A percentile compares a stretch with the other conserved stretches of the same genome.
Conservation (phyloP, 2,888 invertebrate genomes). For the Phania funesta region DNA sequence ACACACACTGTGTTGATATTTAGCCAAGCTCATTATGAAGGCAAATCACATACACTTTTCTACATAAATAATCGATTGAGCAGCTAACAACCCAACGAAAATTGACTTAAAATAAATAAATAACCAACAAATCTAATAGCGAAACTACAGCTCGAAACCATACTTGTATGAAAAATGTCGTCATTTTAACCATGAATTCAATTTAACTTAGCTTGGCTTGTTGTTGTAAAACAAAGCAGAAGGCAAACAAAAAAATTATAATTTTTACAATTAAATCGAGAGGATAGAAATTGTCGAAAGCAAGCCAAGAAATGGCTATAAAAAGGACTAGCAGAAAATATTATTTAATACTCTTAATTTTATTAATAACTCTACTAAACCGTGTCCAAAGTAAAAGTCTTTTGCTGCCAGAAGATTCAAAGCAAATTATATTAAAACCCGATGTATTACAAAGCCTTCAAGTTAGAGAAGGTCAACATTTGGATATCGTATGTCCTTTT, state of each 20-base stretch:
- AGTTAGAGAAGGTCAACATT: conserved; percentile 49
- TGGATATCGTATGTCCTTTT: conserved; percentile 65
- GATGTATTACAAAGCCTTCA: neutral
- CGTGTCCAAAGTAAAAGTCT: neutral
- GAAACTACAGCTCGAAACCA: conserved; percentile 33
- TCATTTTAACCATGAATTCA: conserved; percentile 59
- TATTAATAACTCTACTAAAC: neutral
- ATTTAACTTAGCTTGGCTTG: neutral
- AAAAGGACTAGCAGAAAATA: conserved; percentile 47
- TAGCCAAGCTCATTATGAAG: conserved; percentile 74
- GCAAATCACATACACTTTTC: conserved; percentile 75
- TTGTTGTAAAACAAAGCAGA: neutral
- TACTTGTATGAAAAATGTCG: conserved; percentile 56
- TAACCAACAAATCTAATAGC: conserved; percentile 57
- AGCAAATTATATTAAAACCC: conserved; percentile 5
- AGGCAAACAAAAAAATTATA: neutral
- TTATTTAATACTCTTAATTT: neutral
- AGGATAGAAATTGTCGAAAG: neutral
- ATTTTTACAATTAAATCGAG: neutral
- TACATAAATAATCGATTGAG: conserved; percentile 63
- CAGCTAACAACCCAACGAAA: conserved; percentile 51
- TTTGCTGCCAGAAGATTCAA: neutral
- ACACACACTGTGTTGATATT: neutral
- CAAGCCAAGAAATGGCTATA: conserved; percentile 27
- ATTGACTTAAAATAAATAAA: conserved; percentile 22